These are phyloP conservation scores for Lasiurus borealis DNA, from an alignment of 2,113 vertebrate species.

Conservation along the genomic window DNA sequence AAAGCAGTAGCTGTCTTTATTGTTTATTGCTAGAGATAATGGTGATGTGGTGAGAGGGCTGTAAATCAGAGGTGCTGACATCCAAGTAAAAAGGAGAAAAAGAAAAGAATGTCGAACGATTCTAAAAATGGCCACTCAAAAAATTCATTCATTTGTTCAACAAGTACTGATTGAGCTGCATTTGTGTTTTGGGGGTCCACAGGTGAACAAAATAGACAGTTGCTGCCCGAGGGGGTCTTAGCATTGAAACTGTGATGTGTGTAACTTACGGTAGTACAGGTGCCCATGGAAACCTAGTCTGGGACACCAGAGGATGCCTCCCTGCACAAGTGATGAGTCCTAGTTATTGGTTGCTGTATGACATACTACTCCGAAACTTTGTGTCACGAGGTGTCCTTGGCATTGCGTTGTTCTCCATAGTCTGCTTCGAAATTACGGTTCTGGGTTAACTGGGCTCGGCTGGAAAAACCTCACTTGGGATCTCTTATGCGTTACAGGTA, in stretches of 20 bases:
- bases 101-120: not conserved
- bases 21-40: not conserved
- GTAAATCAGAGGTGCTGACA: not conserved
- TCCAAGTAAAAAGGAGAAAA: not conserved
- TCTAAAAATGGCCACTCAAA: not conserved
- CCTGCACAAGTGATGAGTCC: not conserved
- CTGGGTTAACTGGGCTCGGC: not conserved
- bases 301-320: not conserved
- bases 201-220: not conserved
- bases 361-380: constrained; percentile 11
- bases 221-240: not conserved
- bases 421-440: no score
- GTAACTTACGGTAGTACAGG: not conserved
- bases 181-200: not conserved
- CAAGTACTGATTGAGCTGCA: not conserved
- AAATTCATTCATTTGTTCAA: not conserved
- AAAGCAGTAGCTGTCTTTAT: not conserved
- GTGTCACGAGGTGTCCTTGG: no score
- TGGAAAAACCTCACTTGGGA: not conserved
- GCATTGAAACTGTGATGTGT: not conserved
- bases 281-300: not conserved
- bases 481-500: not conserved
- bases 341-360: not conserved
- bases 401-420: no score
- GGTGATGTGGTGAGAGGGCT: not conserved